Base-by-base conservation (phyloP, 2,113 vertebrate species). In the Ictalurus furcatus region DNA sequence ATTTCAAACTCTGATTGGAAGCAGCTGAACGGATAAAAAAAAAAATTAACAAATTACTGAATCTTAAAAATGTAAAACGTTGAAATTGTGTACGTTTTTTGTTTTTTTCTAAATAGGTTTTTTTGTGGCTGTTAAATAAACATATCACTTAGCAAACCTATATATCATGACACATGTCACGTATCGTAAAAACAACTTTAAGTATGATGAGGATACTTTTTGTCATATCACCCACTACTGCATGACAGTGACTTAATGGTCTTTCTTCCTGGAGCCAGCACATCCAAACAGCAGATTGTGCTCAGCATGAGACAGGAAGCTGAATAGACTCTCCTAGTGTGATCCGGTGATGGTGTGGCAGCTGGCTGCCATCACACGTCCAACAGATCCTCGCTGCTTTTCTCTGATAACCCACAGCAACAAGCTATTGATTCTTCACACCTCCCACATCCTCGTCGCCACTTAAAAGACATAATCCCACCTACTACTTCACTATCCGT, bases 401-500 rank as follows among this genome's bases (percentile, higher is more conserved):
- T 88, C 86, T 90, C 93, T 81, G 88, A 94, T 93, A 93, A 90
- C 85, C 69, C 88, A 37, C 37, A 91, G 92, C 95, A 95, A 95
- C 94, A 94, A 96, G 93, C 93, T 95, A 96, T 96, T 94, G 95
- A 96, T 95, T 92, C 92, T 88, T 67, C 85, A 89, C 90, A 92
- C 88, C 90, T 89, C 91, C 91, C 65, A 37, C 93, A 91, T 93
- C 88, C 48, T 93, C 92, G 93, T 93, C 93, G 94, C 92, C 93
- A 92, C 90, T 91, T 90, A 86, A 89, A 44, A 80, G 93, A 93
- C 92, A 93, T 93, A 94, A 95, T 94, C 93, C 87, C 13, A 14
- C 34, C 92, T 89, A 93, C 93, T 93, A 93, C 83, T 87, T 88
- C 79, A 21, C 59, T 91, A 91, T 90, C 93, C 78, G 90, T 80